These are phyloP conservation scores for Atherix ibis DNA, from an alignment of 2,888 invertebrate species.

Conservation along the genomic window DNA sequence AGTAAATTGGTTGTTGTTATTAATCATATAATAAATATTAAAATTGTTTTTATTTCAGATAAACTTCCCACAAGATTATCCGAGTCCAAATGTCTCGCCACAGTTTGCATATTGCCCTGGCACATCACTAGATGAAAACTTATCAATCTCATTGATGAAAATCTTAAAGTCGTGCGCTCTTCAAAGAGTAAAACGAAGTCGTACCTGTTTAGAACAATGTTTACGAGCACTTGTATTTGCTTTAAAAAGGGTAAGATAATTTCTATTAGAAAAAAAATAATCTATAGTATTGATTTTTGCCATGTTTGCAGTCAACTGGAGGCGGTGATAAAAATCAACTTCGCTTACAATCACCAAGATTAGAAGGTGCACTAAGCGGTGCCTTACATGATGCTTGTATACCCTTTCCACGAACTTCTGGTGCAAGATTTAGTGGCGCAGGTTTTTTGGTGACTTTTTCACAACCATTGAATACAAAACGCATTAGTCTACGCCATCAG, in stretches of 20 bases:
- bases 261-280: neutral
- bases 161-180: constrained; percentile 65
- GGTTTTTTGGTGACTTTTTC: constrained; percentile 77
- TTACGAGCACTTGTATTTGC: constrained; percentile 52
- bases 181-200: constrained; percentile 67
- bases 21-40: neutral
- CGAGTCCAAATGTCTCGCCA: constrained; percentile 46
- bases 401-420: constrained; percentile 87
- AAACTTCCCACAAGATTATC: constrained; percentile 58
- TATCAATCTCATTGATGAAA: constrained; percentile 60
- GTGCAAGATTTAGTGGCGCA: constrained; percentile 81
- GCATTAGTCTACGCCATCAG: constrained; percentile 54
- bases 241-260: constrained; percentile 34
- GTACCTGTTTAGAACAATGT: constrained; percentile 78
- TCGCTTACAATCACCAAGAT: constrained; percentile 28
- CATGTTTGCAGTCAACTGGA: constrained; percentile 17
- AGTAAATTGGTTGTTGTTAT: constrained; percentile 13
- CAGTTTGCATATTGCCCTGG: constrained; percentile 51
- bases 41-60: constrained; percentile 35
- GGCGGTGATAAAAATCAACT: constrained; percentile 26
- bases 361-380: constrained; percentile 29
- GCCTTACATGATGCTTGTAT: constrained; percentile 57
- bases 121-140: constrained; percentile 51
- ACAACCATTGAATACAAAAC: constrained; percentile 50
- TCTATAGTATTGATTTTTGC: constrained; percentile 6